Evolutionary conservation across 1,140 invertebrate genomes (phyloP).

Genomic region (Lasaia peninsularis): DNA sequence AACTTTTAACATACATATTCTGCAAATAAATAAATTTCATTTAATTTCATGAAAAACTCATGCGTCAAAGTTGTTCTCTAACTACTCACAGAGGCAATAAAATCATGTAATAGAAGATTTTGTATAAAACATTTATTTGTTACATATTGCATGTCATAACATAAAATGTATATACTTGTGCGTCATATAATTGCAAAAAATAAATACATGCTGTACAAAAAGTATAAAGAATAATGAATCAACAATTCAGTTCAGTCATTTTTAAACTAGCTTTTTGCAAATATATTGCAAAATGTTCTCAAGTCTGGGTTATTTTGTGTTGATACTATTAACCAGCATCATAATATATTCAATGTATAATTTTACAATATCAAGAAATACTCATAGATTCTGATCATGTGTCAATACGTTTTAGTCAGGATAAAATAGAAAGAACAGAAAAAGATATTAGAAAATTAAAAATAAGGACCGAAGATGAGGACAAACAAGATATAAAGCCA

Average conservation of each 20-base stretch:
- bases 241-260: not conserved
- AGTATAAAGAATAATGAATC: not conserved
- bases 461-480: not conserved
- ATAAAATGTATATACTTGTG: too few species aligned
- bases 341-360: not conserved
- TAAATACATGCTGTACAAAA: too few species aligned
- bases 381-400: not conserved
- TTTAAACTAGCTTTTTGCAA: not conserved
- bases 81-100: too few species aligned
- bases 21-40: too few species aligned
- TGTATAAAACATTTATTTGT: too few species aligned
- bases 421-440: not conserved
- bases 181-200: too few species aligned
- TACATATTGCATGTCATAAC: too few species aligned
- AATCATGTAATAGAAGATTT: too few species aligned
- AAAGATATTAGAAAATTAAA: not conserved
- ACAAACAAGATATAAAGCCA: too few species aligned
- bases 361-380: not conserved
- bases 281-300: not conserved
- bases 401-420: not conserved
- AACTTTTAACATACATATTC: too few species aligned
- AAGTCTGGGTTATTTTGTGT: not conserved
- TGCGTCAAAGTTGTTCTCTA: too few species aligned
- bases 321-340: not conserved
- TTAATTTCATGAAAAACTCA: too few species aligned